A percentile compares a stretch with the other conserved stretches of the same genome.
These are phyloP conservation scores for Cacatua alba DNA, from an alignment of 2,113 vertebrate genomes.

Conservation along the genomic window DNA sequence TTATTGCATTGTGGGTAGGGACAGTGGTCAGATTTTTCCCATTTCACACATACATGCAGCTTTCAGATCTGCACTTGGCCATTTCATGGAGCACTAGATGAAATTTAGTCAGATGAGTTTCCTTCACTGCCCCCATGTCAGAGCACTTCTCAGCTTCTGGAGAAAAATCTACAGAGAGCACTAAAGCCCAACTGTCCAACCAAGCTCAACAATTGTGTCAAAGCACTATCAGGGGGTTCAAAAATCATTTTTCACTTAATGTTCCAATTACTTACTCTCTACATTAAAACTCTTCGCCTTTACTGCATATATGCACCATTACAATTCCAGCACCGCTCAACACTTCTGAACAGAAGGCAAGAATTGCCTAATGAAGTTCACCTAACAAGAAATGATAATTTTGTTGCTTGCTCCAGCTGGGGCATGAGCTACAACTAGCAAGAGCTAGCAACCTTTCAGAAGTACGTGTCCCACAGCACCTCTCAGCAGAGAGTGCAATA, in stretches of 20 bases:
- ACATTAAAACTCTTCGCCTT: background rate
- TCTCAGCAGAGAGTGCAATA: background rate
- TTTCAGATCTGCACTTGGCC: slow-evolving; percentile 8
- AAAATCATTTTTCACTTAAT: background rate
- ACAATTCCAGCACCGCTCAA: background rate
- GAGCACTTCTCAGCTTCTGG: background rate
- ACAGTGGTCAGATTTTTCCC: slow-evolving; percentile 35
- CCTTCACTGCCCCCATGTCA: background rate
- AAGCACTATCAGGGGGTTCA: background rate
- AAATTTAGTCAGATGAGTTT: slow-evolving; percentile 36
- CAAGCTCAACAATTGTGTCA: slow-evolving; percentile 8
- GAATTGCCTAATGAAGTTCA: background rate
- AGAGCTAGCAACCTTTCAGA: background rate
- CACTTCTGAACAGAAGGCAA: background rate
- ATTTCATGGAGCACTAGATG: background rate
- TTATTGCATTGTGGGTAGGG: slow-evolving; percentile 64
- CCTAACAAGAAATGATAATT: background rate
- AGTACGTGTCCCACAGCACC: background rate
- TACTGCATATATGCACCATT: background rate
- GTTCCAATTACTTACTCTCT: background rate
- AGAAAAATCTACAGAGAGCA: background rate
- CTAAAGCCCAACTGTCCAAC: background rate
- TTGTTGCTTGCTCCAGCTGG: background rate
- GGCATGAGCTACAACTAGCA: background rate
- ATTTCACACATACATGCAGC: background rate